These are phyloP conservation scores for Dendronephthya gigantea DNA, from an alignment of 64 coral and sea anemone genomes.

Conservation along the genomic window DNA sequence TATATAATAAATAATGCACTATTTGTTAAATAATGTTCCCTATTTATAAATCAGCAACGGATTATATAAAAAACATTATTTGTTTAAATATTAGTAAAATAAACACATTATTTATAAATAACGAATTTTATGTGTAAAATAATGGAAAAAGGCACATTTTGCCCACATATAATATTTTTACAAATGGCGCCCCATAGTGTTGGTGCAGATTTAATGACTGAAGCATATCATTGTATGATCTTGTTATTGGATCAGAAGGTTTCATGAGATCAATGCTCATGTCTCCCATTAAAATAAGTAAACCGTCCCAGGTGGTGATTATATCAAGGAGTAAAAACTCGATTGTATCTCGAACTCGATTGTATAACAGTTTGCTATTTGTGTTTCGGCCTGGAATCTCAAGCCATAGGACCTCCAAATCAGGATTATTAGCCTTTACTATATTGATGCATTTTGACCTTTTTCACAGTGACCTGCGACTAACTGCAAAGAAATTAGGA, in stretches of 20 bases:
- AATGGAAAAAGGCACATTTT: too few species aligned
- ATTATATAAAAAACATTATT: too few species aligned
- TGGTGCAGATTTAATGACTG: conserved; percentile 14
- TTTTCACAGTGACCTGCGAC: too few species aligned
- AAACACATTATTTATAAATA: too few species aligned
- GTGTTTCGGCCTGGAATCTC: background rate
- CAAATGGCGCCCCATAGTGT: too few species aligned
- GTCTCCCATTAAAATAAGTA: background rate
- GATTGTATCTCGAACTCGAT: background rate
- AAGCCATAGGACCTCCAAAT: background rate
- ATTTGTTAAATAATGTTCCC: background rate
- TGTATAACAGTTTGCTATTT: background rate
- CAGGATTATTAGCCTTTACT: too few species aligned
- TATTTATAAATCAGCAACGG: too few species aligned
- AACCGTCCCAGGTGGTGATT: conserved; percentile 26
- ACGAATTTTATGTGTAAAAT: too few species aligned
- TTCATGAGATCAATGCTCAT: background rate
- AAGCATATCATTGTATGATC: conserved; percentile 5
- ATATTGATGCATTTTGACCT: too few species aligned
- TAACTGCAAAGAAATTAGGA: too few species aligned
- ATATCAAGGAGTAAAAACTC: conserved; percentile 22
- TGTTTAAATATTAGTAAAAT: too few species aligned
- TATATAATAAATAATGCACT: background rate
- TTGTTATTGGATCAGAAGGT: background rate
- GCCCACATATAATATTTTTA: too few species aligned